These are phyloP conservation scores for Macrostomum lignano DNA, from an alignment of 1,140 invertebrate genomes.

Conservation along the genomic window DNA sequence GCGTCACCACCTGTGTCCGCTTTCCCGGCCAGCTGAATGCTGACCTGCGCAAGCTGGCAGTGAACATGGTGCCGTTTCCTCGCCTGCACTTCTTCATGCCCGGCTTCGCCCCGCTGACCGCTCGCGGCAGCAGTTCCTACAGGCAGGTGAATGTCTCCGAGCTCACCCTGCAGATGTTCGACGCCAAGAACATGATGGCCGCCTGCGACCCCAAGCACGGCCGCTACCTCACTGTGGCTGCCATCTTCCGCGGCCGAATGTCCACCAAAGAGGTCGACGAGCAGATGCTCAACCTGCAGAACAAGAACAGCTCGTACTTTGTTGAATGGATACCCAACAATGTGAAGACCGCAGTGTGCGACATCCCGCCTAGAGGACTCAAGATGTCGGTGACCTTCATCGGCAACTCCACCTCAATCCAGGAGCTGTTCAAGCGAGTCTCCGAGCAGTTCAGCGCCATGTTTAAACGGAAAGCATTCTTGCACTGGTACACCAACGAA, in stretches of 20 bases:
- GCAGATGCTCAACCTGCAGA: constrained; percentile 44
- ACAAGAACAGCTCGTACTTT: constrained; percentile 31
- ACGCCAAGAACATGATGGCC: constrained; percentile 41
- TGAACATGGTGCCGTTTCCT: constrained; percentile 48
- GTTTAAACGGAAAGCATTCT: constrained; percentile 4
- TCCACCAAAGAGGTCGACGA: constrained; percentile 30
- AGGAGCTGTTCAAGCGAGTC: background rate
- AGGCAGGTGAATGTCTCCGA: constrained; percentile 20
- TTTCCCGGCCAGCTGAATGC: constrained; percentile 50
- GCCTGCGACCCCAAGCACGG: constrained; percentile 38
- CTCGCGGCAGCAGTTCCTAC: constrained; percentile 30
- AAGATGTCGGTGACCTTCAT: constrained; percentile 41
- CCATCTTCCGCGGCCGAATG: constrained; percentile 28
- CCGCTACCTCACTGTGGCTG: constrained; percentile 35
- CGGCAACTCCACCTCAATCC: constrained; percentile 3
- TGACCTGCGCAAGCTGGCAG: constrained; percentile 41
- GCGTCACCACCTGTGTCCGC: constrained; percentile 46
- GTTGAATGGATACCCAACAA: constrained; percentile 23
- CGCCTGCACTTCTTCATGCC: constrained; percentile 49
- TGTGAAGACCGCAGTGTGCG: constrained; percentile 7
- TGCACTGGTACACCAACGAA: constrained; percentile 5
- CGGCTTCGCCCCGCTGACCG: constrained; percentile 40
- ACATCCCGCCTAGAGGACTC: constrained; percentile 7
- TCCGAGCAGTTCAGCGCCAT: constrained; percentile 8
- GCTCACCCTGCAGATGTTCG: constrained; percentile 35